Percentiles rank a stretch among this genome's conserved stretches.
phyloP scores from a whole-genome alignment of 2,113 vertebrate genomes.

The Anser brachyrhynchus region DNA sequence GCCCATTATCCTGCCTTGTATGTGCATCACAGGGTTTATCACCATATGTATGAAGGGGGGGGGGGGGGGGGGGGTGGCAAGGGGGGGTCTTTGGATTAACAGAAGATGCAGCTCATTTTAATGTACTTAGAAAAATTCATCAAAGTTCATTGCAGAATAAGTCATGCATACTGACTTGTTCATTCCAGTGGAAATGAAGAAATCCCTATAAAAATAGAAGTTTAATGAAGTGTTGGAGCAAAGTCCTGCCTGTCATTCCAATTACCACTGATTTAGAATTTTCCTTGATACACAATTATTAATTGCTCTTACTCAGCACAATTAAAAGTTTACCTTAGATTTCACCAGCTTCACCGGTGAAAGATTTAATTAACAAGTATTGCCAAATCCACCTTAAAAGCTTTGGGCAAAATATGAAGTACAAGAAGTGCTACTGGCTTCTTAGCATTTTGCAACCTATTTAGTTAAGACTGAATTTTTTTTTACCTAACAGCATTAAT shows the following conservation, averaged over 20 bases:
- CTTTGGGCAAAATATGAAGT: not conserved
- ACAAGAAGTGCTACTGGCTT: not conserved
- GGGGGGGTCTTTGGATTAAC: slow-evolving; percentile 65
- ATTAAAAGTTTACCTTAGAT: slow-evolving; percentile 73
- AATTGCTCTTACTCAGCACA: slow-evolving; percentile 75
- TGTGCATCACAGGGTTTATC: slow-evolving; percentile 76
- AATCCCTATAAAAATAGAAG: slow-evolving; percentile 82
- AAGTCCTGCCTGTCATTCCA: slow-evolving; percentile 76
- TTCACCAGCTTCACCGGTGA: slow-evolving; percentile 7
- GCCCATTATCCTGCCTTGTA: slow-evolving; percentile 74
- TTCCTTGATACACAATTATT: slow-evolving; percentile 58
- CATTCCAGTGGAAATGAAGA: slow-evolving; percentile 83
- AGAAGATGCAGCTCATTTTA: slow-evolving; percentile 80
- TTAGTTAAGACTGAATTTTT: slow-evolving; percentile 41
- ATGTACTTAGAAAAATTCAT: slow-evolving; percentile 83
- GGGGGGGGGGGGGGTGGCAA: not conserved
- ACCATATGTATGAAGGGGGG: slow-evolving; percentile 17
- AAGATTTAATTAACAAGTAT: slow-evolving; percentile 18
- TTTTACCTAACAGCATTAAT: not conserved
- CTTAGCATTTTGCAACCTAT: slow-evolving; percentile 35
- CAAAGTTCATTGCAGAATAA: slow-evolving; percentile 83
- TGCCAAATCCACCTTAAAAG: slow-evolving; percentile 27
- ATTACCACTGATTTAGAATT: slow-evolving; percentile 76
- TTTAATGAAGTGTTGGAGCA: slow-evolving; percentile 82
- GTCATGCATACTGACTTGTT: slow-evolving; percentile 81